Conservation (phyloP, 2,113 vertebrate genomes). For the Neomonachus schauinslandi region DNA sequence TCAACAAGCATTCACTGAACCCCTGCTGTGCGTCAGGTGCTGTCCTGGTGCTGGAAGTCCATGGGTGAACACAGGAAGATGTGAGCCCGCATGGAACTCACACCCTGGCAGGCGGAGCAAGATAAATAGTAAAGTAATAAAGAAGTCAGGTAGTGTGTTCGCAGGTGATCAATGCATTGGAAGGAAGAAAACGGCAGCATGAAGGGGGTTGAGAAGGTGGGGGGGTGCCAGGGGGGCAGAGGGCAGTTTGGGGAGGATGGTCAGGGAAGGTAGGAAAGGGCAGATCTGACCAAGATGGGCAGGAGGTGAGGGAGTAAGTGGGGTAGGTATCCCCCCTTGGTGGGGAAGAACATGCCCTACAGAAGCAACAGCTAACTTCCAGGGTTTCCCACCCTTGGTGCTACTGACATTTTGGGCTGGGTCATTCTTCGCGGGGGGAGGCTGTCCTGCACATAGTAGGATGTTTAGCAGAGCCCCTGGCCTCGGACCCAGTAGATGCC, state of each 20-base stretch:
- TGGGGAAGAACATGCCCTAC: neutral
- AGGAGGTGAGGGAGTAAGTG: no score
- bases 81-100: neutral
- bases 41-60: neutral
- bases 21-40: rapidly evolving
- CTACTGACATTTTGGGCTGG: neutral
- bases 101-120: neutral
- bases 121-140: neutral
- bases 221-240: neutral
- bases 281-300: neutral
- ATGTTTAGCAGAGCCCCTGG: neutral
- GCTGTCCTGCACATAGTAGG: neutral
- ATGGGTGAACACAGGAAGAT: neutral
- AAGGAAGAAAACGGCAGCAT: neutral
- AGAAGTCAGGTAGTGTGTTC: neutral
- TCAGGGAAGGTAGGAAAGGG: neutral
- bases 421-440: neutral
- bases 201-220: neutral
- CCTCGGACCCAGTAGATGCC: neutral
- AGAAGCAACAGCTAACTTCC: neutral
- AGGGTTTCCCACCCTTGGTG: neutral
- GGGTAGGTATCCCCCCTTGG: no score
- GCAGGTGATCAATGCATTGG: neutral
- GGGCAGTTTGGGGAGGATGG: no score
- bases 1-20: neutral